Conservation (phyloP, 2,797 vertebrate genomes). For the Urophycis tenuis region DNA sequence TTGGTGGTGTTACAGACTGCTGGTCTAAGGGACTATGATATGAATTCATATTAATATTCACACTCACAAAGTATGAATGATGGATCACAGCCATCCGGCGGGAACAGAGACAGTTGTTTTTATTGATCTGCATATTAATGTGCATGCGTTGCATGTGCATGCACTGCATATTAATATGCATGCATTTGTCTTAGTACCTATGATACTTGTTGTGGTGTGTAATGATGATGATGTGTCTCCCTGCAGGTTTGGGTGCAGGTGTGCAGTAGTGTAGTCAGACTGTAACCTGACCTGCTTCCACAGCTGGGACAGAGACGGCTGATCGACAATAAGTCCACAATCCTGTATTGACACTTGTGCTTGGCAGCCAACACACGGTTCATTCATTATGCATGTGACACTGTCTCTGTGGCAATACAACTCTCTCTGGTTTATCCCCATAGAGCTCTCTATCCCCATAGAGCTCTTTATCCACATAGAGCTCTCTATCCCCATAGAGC, state of each 20-base stretch:
- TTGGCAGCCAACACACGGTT: constrained; percentile 53
- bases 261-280: neutral
- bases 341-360: constrained; percentile 55
- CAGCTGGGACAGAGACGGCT: constrained; percentile 28
- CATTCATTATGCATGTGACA: constrained; percentile 76
- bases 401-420: constrained; percentile 52
- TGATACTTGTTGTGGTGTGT: too few species aligned
- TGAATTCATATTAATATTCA: neutral
- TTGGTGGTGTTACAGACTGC: neutral
- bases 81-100: neutral
- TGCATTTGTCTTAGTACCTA: too few species aligned
- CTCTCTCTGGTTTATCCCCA: constrained; percentile 42
- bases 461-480: constrained; percentile 46
- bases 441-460: constrained; percentile 18
- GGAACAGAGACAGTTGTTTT: neutral
- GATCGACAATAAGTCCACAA: constrained; percentile 46
- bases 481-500: neutral
- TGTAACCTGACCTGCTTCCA: neutral
- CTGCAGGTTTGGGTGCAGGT: neutral
- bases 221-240: too few species aligned
- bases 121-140: neutral
- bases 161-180: too few species aligned
- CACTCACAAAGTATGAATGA: neutral
- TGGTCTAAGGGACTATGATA: neutral
- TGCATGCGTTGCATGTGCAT: neutral